A percentile compares a stretch with the other conserved stretches of the same genome.
Evolutionary conservation across 2,113 vertebrate genomes (phyloP).

Genomic region (Paradoxurus hermaphroditus): DNA sequence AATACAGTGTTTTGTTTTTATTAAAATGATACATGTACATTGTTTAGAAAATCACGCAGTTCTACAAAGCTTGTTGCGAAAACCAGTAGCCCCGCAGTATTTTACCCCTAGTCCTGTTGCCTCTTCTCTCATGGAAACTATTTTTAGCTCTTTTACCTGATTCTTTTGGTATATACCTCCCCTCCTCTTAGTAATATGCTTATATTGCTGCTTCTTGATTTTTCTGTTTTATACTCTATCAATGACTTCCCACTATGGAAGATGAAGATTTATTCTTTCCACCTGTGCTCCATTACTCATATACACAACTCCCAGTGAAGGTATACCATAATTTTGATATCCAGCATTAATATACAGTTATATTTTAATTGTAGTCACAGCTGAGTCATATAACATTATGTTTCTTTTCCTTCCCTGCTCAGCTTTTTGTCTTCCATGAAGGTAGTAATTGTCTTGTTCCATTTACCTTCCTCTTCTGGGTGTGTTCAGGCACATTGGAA

Average conservation of each 20-base stretch:
- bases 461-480: not conserved
- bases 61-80: not conserved
- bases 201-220: not conserved
- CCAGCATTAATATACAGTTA: not conserved
- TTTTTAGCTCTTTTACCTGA: not conserved
- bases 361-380: not conserved
- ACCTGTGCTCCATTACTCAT: not conserved
- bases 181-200: constrained; percentile 9
- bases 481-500: not conserved
- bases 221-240: not conserved
- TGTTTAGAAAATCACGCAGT: constrained; percentile 28
- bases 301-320: not conserved
- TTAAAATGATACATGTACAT: not conserved
- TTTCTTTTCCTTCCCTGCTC: constrained; percentile 9
- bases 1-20: not conserved
- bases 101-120: not conserved
- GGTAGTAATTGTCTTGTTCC: not conserved
- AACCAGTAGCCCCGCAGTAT: not conserved
- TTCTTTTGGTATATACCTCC: not conserved
- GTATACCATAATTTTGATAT: not conserved
- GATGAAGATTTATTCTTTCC: not conserved
- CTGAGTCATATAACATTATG: not conserved
- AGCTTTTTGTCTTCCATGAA: not conserved
- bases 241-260: not conserved
- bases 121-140: not conserved